Conservation (phyloP, 2,113 vertebrate species). For the Epinephelus lanceolatus region DNA sequence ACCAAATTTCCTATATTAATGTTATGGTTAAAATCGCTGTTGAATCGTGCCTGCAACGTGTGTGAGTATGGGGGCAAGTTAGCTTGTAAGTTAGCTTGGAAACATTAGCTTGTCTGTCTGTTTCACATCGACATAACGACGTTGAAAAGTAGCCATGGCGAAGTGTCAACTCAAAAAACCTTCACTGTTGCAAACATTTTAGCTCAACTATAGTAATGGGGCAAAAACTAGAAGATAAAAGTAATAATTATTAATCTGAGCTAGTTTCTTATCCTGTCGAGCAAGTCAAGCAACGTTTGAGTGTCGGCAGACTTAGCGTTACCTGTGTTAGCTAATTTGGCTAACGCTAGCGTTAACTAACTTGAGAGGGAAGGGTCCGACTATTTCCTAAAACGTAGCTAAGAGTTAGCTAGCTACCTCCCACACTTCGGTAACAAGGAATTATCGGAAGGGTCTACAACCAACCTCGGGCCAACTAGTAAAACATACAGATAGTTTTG, state of each 20-base stretch:
- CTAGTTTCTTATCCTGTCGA: slow-evolving; percentile 6
- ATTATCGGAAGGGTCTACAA: background rate
- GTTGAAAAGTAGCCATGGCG: slow-evolving; percentile 58
- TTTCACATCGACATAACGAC: slow-evolving; percentile 32
- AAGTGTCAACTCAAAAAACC: slow-evolving; percentile 57
- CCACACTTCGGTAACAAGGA: slow-evolving; percentile 18
- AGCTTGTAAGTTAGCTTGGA: slow-evolving; percentile 40
- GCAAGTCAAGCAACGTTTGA: slow-evolving; percentile 20
- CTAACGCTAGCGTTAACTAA: slow-evolving; percentile 56
- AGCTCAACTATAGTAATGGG: background rate
- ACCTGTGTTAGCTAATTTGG: slow-evolving; percentile 41
- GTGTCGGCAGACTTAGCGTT: slow-evolving; percentile 14
- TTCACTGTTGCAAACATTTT: background rate
- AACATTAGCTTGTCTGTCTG: slow-evolving; percentile 43
- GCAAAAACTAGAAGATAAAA: background rate
- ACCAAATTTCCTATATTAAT: background rate
- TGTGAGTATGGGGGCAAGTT: slow-evolving; percentile 17
- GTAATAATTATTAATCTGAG: background rate
- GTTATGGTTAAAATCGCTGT: background rate
- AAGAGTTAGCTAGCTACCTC: slow-evolving; percentile 29
- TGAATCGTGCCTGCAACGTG: slow-evolving; percentile 44
- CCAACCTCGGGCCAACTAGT: accelerated
- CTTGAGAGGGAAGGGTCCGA: slow-evolving; percentile 55
- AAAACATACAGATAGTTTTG: background rate
- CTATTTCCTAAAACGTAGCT: slow-evolving; percentile 73